phyloP scores from a whole-genome alignment of 2,888 invertebrate species.

The Oscheius sp. region DNA sequence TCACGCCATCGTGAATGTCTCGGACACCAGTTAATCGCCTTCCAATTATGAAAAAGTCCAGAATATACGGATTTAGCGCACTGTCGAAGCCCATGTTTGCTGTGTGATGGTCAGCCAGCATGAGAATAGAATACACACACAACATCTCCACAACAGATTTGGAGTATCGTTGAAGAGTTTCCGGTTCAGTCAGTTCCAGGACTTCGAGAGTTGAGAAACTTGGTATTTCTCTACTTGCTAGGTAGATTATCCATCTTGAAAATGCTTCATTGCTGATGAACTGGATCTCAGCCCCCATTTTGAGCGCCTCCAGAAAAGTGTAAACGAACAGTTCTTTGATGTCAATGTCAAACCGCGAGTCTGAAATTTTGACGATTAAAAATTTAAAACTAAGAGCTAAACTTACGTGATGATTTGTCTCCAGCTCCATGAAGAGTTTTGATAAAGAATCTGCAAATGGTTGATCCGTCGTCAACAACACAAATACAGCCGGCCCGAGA shows the following conservation, averaged over 20 bases:
- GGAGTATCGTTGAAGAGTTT: slow-evolving; percentile 29
- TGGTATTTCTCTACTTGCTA: slow-evolving; percentile 24
- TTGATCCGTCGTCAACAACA: slow-evolving; percentile 20
- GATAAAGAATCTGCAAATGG: slow-evolving; percentile 30
- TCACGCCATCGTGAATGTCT: slow-evolving; percentile 35
- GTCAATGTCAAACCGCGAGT: slow-evolving; percentile 16
- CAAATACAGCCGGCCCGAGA: slow-evolving; percentile 22
- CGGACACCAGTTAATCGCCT: slow-evolving; percentile 30
- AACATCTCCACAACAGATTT: slow-evolving; percentile 25
- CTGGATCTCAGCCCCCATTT: slow-evolving; percentile 27
- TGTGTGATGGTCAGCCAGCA: slow-evolving; percentile 31
- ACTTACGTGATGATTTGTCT: slow-evolving; percentile 30
- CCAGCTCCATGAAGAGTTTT: slow-evolving; percentile 36
- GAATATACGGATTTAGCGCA: slow-evolving; percentile 31
- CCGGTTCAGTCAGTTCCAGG: slow-evolving; percentile 22
- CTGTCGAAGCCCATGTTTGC: slow-evolving; percentile 32
- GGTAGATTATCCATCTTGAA: slow-evolving; percentile 27
- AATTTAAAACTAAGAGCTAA: slow-evolving; percentile 31
- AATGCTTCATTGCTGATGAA: slow-evolving; percentile 19
- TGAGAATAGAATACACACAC: slow-evolving; percentile 18
- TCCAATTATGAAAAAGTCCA: slow-evolving; percentile 34
- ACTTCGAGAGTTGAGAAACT: slow-evolving; percentile 19
- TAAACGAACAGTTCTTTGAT: slow-evolving; percentile 27
- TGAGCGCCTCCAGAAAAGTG: slow-evolving; percentile 23
- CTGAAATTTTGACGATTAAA: slow-evolving; percentile 18